These are phyloP conservation scores for Delichon dasypus DNA, from an alignment of 2,797 vertebrate species.

Conservation along the genomic window DNA sequence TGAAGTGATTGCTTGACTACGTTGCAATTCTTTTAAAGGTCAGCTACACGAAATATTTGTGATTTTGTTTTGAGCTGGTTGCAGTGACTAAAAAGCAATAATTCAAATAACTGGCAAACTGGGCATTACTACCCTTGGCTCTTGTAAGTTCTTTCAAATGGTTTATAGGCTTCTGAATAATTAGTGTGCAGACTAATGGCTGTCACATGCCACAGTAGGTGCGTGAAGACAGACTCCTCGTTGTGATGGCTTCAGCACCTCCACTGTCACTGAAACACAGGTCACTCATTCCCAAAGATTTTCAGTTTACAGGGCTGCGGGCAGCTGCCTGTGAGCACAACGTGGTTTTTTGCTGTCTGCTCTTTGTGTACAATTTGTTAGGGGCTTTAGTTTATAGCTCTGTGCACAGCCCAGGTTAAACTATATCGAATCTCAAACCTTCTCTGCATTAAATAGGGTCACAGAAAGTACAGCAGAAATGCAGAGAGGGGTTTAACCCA, in stretches of 20 bases:
- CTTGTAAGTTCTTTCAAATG: neutral
- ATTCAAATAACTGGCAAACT: neutral
- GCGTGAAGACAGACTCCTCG: neutral
- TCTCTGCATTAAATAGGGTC: conserved; percentile 67
- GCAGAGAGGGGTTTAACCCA: conserved; percentile 53
- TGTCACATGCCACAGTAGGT: neutral
- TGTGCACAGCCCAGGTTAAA: conserved; percentile 68
- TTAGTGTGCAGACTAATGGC: neutral
- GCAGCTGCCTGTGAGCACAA: conserved; percentile 26
- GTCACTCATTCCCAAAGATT: neutral
- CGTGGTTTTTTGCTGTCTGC: conserved; percentile 44
- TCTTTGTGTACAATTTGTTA: conserved; percentile 51
- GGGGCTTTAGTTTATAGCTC: conserved; percentile 69
- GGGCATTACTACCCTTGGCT: neutral
- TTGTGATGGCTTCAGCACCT: neutral
- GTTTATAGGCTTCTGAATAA: neutral
- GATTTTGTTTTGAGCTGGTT: conserved; percentile 23
- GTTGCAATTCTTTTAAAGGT: conserved; percentile 6
- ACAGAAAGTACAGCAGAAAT: conserved; percentile 68
- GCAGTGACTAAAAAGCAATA: neutral
- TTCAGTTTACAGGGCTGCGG: neutral
- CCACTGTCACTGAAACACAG: neutral
- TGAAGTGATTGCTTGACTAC: neutral
- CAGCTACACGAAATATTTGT: neutral
- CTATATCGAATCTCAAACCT: conserved; percentile 60